Evolutionary conservation across 2,888 invertebrate genomes (phyloP).

Genomic region (Drosophila koepferae): DNA sequence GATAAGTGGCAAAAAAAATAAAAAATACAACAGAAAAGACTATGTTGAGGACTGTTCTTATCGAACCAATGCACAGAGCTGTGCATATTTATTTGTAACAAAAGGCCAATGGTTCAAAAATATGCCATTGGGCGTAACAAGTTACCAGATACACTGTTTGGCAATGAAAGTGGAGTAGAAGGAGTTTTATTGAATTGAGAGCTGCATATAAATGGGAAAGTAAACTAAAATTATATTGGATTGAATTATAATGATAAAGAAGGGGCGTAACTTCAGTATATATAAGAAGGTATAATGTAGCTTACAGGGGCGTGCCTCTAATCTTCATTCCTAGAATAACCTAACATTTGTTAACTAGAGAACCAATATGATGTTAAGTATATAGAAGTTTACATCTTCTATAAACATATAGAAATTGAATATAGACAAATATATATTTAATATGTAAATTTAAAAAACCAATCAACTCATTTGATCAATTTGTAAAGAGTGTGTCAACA

Average conservation of each 20-base stretch:
- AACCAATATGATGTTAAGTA: not conserved
- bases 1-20: conserved; percentile 42
- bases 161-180: not conserved
- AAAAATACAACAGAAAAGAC: not conserved
- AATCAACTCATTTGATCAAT: not conserved
- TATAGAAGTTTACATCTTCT: too few relatives aligned
- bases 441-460: too few relatives aligned
- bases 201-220: not conserved
- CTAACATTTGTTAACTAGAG: not conserved
- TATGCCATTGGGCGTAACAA: not conserved
- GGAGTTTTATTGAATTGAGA: not conserved
- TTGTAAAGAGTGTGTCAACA: not conserved
- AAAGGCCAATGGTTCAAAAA: conserved; percentile 13
- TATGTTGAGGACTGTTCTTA: conserved; percentile 30
- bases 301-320: not conserved
- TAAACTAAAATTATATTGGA: not conserved
- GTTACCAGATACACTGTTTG: not conserved
- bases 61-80: conserved; percentile 36
- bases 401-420: too few relatives aligned
- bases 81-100: conserved; percentile 15
- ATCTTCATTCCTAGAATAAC: not conserved
- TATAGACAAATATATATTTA: too few relatives aligned
- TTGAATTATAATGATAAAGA: too few relatives aligned
- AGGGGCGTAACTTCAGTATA: not conserved
- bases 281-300: not conserved